phyloP scores from a whole-genome alignment of 2,797 vertebrate species.

The Siniperca scherzeri region DNA sequence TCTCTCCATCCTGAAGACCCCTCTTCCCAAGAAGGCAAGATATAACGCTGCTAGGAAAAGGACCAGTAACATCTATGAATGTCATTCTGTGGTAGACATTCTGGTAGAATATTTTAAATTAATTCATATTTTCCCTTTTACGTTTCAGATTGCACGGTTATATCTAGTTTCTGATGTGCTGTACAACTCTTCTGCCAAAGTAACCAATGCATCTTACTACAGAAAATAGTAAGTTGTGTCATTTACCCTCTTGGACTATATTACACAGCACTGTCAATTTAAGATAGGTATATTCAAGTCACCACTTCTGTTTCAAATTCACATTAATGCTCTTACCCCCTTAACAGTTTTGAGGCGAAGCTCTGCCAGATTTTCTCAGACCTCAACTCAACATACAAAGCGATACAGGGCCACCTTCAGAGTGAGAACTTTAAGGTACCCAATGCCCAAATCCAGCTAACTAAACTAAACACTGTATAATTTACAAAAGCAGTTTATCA shows the following conservation, averaged over 20 bases:
- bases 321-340: conserved; percentile 1
- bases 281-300: neutral
- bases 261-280: neutral
- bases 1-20: conserved; percentile 97
- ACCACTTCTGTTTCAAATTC: neutral
- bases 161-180: conserved; percentile 99
- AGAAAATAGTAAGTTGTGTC: conserved; percentile 97
- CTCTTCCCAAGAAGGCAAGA: conserved; percentile 96
- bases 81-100: neutral
- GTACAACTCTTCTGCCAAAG: conserved; percentile 99
- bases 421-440: conserved; percentile 98
- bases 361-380: conserved; percentile 98
- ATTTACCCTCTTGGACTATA: neutral
- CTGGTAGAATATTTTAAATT: too few species aligned
- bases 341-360: conserved; percentile 95
- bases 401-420: conserved; percentile 98
- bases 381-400: conserved; percentile 96
- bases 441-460: neutral
- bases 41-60: neutral
- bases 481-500: neutral
- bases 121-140: neutral
- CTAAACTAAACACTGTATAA: neutral
- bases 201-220: conserved; percentile 98
- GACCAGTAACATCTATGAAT: neutral
- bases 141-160: conserved; percentile 94